A percentile compares a stretch with the other conserved stretches of the same genome.
Conservation (phyloP, 2,888 invertebrate species). For the Tortricodes alternella region DNA sequence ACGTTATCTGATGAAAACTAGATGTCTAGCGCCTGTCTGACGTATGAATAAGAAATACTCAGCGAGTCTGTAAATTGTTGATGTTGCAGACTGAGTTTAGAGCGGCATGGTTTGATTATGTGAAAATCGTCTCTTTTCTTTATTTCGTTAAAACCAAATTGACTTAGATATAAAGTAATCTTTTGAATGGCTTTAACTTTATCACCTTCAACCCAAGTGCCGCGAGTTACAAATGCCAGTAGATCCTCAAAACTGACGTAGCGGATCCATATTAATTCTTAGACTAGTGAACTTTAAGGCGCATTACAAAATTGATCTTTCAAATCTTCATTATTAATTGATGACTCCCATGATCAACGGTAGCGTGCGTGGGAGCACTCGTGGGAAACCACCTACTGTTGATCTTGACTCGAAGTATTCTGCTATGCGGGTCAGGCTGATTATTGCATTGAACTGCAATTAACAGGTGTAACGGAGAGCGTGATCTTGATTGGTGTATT, state of each 20-base stretch:
- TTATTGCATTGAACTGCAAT: conserved; percentile 21
- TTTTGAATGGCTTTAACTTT: no score
- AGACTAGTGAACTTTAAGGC: not conserved
- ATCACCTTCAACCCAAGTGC: no score
- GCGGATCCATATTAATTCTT: no score
- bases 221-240: no score
- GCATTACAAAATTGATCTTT: not conserved
- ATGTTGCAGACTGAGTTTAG: no score
- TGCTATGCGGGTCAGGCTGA: conserved; percentile 20
- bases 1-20: not conserved
- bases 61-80: no score
- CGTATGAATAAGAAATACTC: not conserved
- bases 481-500: conserved; percentile 8
- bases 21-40: not conserved
- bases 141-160: no score
- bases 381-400: conserved; percentile 17
- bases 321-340: not conserved
- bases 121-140: no score
- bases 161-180: no score
- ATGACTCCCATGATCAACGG: not conserved
- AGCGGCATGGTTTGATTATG: no score
- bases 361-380: conserved; percentile 17
- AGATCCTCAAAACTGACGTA: no score
- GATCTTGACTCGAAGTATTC: conserved; percentile 18
- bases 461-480: conserved; percentile 10